These are phyloP conservation scores for Ferrisia virgata DNA, from an alignment of 2,888 invertebrate species.

Conservation along the genomic window DNA sequence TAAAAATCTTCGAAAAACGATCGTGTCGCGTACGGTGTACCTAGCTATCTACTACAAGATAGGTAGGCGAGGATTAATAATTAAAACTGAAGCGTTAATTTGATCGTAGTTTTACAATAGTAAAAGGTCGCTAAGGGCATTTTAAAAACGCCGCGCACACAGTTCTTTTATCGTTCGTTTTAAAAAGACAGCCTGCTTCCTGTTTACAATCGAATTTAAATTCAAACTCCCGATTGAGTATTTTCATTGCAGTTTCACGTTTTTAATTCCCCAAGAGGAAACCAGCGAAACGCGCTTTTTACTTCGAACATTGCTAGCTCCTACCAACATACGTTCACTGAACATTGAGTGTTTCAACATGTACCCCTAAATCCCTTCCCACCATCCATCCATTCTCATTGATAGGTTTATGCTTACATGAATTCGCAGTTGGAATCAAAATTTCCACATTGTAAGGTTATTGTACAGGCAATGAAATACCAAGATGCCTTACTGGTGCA, in stretches of 20 bases:
- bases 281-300: constrained; percentile 16
- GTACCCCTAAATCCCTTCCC: too few species aligned
- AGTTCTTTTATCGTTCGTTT: constrained; percentile 16
- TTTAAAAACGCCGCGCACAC: constrained; percentile 29
- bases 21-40: too few species aligned
- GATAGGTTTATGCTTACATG: too few species aligned
- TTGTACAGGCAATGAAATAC: too few species aligned
- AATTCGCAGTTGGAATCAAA: too few species aligned
- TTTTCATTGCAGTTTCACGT: constrained; percentile 38
- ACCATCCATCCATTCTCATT: too few species aligned
- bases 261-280: constrained; percentile 40
- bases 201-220: constrained; percentile 36
- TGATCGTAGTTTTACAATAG: constrained; percentile 16
- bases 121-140: constrained; percentile 32
- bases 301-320: background rate
- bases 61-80: background rate
- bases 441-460: too few species aligned
- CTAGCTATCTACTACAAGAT: too few species aligned
- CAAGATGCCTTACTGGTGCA: too few species aligned
- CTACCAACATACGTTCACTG: too few species aligned
- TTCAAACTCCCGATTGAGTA: constrained; percentile 36
- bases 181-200: constrained; percentile 12
- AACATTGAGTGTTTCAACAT: background rate
- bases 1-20: background rate
- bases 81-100: constrained; percentile 26